phyloP scores from a whole-genome alignment of 2,797 vertebrate species.

The Garrulus glandarius region DNA sequence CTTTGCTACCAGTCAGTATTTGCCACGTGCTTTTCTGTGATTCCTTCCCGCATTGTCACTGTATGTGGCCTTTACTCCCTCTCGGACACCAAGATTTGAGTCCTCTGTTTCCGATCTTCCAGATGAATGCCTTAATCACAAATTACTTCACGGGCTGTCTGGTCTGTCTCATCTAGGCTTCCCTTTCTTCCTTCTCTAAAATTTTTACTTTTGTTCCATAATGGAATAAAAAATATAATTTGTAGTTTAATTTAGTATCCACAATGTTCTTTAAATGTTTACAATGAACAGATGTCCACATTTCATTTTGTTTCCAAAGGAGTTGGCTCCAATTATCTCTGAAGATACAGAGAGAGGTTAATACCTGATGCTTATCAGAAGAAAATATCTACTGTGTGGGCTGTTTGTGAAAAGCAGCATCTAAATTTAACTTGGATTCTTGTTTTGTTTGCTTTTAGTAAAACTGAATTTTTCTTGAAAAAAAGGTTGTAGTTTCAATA shows the following conservation, averaged over 20 bases:
- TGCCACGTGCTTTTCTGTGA: not conserved
- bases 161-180: not conserved
- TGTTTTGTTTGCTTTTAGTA: not conserved
- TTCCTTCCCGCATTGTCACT: not conserved
- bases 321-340: not conserved
- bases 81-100: not conserved
- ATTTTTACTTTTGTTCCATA: not conserved
- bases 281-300: not conserved
- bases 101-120: not conserved
- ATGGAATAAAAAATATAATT: not conserved
- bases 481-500: not conserved
- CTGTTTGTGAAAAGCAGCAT: not conserved
- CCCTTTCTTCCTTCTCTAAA: not conserved
- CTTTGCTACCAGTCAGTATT: not conserved
- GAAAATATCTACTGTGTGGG: slow-evolving; percentile 23
- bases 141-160: not conserved
- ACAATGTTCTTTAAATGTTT: not conserved
- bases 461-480: not conserved
- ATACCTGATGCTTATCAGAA: slow-evolving; percentile 16
- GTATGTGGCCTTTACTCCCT: not conserved
- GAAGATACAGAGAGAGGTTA: not conserved
- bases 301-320: not conserved
- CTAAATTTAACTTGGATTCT: slow-evolving; percentile 8
- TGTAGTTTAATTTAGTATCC: not conserved
- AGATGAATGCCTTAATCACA: not conserved